These are phyloP conservation scores for Drosophila sechellia DNA, from an alignment of 1,140 invertebrate genomes.

Conservation along the genomic window DNA sequence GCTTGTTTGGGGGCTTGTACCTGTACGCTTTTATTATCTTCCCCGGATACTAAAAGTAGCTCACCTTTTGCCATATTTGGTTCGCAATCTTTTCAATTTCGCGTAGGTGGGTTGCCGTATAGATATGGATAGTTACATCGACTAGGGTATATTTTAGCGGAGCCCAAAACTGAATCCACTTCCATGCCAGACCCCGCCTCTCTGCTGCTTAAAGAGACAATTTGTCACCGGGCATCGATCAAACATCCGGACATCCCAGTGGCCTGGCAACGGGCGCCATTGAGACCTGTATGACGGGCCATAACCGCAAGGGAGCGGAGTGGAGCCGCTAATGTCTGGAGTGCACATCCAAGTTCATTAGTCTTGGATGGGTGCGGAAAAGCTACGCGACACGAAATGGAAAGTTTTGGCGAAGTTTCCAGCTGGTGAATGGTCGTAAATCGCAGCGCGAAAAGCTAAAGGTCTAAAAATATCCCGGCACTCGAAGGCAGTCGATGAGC, in stretches of 20 bases:
- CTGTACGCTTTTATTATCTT: neutral
- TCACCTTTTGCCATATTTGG: neutral
- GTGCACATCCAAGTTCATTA: slow-evolving; percentile 73
- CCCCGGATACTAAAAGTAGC: neutral
- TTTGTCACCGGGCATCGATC: slow-evolving; percentile 78
- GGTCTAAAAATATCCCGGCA: slow-evolving; percentile 64
- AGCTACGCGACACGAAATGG: slow-evolving; percentile 70
- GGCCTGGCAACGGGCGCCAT: slow-evolving; percentile 68
- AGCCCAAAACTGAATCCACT: neutral
- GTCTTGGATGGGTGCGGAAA: slow-evolving; percentile 63
- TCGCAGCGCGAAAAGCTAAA: slow-evolving; percentile 36
- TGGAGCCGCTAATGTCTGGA: slow-evolving; percentile 45
- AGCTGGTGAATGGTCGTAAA: slow-evolving; percentile 48
- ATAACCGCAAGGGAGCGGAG: slow-evolving; percentile 60
- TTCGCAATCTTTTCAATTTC: neutral
- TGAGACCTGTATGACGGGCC: slow-evolving; percentile 49
- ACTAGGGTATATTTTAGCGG: neutral
- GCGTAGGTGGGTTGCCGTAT: neutral
- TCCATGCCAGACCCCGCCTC: neutral
- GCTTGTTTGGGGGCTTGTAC: neutral
- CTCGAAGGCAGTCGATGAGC: slow-evolving; percentile 43
- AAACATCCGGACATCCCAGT: slow-evolving; percentile 51
- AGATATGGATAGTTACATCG: too few relatives aligned
- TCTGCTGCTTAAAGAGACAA: slow-evolving; percentile 36
- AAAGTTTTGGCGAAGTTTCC: slow-evolving; percentile 55